phyloP scores from a whole-genome alignment of 2,113 vertebrate species.

The Oplegnathus fasciatus region DNA sequence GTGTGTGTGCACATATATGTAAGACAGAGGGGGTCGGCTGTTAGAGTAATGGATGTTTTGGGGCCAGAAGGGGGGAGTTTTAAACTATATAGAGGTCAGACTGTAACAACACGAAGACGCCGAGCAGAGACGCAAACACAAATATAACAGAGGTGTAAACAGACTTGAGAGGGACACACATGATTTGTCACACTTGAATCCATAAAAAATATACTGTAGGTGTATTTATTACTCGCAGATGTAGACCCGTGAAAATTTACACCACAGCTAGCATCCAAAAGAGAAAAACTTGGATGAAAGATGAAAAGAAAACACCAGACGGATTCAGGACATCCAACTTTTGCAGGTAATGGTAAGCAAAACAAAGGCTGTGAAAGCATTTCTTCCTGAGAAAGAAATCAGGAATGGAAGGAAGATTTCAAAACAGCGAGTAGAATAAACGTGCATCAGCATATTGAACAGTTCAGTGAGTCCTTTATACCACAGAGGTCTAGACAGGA shows the following conservation, averaged over 20 bases:
- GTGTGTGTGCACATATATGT: conserved; percentile 15
- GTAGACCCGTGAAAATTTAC: not conserved
- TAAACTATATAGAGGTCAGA: conserved; percentile 31
- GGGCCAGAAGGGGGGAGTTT: not conserved
- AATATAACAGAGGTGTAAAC: conserved; percentile 5
- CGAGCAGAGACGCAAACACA: conserved; percentile 2
- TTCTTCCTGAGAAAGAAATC: not conserved
- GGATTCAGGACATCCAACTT: not conserved
- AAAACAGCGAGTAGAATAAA: conserved; percentile 4
- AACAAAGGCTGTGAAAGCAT: conserved; percentile 6
- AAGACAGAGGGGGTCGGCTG: not conserved
- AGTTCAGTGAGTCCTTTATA: conserved; percentile 26
- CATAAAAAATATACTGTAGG: not conserved
- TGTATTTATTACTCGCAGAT: conserved; percentile 29
- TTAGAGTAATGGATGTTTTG: conserved; percentile 35
- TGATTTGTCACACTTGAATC: conserved; percentile 11
- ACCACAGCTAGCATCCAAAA: not conserved
- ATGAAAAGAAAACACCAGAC: conserved; percentile 6
- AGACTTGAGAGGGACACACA: not conserved
- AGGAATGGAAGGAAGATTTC: not conserved
- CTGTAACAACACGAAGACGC: conserved; percentile 35
- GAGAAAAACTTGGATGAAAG: conserved; percentile 3
- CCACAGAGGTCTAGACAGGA: not conserved
- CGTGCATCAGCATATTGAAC: not conserved
- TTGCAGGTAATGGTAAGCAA: conserved; percentile 9